Evolutionary conservation across 2,797 vertebrate genomes (phyloP), one percentile per base, ranked within the genome.

Genomic region (Myotis findleyi): DNA sequence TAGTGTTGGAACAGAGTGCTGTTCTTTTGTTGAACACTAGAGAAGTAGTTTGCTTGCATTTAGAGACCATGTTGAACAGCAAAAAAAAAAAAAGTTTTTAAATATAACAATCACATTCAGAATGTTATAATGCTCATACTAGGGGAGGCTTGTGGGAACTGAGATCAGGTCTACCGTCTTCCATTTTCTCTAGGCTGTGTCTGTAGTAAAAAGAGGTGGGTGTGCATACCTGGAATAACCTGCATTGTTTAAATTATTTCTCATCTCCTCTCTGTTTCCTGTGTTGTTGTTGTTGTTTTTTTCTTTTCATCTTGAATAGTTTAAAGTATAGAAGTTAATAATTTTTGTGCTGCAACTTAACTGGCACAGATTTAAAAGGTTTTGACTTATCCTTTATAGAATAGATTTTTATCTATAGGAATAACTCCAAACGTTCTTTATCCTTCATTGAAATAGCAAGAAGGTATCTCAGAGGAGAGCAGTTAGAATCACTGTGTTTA

Each of bases 381-480:
- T 92, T 95, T 55, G 53, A 51, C 20, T 77, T 90, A 90, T 76
- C n/a, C 4, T 93, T 91, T 87, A 41, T 86, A 53, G 68, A 94
- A 41, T 80, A 33, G 38, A 30, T 87, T 95, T 95, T 95, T 93
- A 66, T 91, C 16, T 80, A 2, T 91, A 53, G 57, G 62, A 93
- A 72, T 75, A 95, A 86, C 38, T 36, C 51, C 73, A 92, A 25
- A 72, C 62, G 94, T 71, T 73, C n/a, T 93, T 95, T 95, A 3
- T 27, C 12, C 12, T 73, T 95, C n/a, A 89, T 14, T 73, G 77
- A 96, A 87, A 36, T 27, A 88, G 23, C 38, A 92, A 18, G 57
- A 18, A 12, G 47, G 21, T 88, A 36, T 91, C 17, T 91, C 27
- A 80, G 49, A 93, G 76, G 84, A 80, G 30, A 90, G 23, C 53